Conservation (phyloP, 2,797 vertebrate species). For the Danio choprae region DNA sequence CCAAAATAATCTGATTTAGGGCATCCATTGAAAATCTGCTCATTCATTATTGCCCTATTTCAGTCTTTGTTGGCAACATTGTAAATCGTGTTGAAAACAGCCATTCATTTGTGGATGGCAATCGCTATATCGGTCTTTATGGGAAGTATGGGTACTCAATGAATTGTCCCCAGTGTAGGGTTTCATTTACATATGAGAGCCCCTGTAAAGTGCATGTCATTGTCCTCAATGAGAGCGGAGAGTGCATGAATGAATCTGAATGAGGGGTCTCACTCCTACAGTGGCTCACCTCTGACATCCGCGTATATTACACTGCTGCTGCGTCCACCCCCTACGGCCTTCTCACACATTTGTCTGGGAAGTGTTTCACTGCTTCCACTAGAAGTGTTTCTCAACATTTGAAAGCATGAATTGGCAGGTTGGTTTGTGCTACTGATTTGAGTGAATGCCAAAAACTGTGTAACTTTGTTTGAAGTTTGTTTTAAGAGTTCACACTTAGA, state of each 20-base stretch:
- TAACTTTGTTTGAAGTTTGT: constrained; percentile 27
- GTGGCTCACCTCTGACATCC: constrained; percentile 63
- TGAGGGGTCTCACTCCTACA: constrained; percentile 55
- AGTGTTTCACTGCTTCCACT: constrained; percentile 17
- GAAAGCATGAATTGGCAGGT: constrained; percentile 4
- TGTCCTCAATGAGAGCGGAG: constrained; percentile 48
- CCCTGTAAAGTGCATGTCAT: constrained; percentile 53
- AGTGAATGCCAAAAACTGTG: constrained; percentile 21
- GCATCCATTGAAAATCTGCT: constrained; percentile 18
- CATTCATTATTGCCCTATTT: constrained; percentile 20
- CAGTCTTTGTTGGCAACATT: constrained; percentile 19
- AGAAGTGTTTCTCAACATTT: constrained; percentile 2
- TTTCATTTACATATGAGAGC: constrained; percentile 62
- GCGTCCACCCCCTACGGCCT: constrained; percentile 29
- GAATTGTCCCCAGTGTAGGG: constrained; percentile 42
- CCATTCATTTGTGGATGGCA: constrained; percentile 42
- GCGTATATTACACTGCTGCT: constrained; percentile 45
- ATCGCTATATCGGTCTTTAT: constrained; percentile 46
- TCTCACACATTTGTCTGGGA: constrained; percentile 40
- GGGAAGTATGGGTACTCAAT: constrained; percentile 33
- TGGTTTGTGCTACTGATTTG: constrained; percentile 30
- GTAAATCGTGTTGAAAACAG: constrained; percentile 36
- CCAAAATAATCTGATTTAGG: constrained; percentile 12
- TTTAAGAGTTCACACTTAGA: no score
- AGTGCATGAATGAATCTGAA: constrained; percentile 52